Base-by-base conservation (phyloP, 2,113 vertebrate species). In the Lampris incognitus region DNA sequence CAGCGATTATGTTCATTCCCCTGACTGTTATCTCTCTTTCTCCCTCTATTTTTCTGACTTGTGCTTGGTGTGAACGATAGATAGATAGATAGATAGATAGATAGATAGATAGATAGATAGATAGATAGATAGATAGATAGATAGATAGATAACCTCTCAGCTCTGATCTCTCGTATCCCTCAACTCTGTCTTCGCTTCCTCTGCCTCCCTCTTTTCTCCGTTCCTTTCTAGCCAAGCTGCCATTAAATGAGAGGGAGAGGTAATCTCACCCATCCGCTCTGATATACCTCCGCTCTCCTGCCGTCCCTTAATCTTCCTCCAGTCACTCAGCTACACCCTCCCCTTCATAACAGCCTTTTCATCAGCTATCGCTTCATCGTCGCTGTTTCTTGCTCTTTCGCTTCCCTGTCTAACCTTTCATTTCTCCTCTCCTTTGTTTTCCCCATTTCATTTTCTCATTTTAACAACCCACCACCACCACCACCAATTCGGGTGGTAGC, bases 401-500 rank as follows among this genome's bases (percentile, higher is more conserved):
- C 81, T 79, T 69, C 49, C 50, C 37, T 39, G 41, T 84, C 64
- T 57, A 10, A 11, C 49, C 58, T 50, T 74, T 74, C 74, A 58
- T 65, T 76, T 76, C 9, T 39, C 38, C 37, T 63, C 46, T 24
- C 55, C 64, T 85, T 71, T 78, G 71, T 74, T 83, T 79, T 81
- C 75, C 54, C 72, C 62, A 71, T 80, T 84, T 77, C 63, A 49
- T 62, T 46, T 49, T 57, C 41, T 38, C 44, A 2, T 64, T 66
- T 52, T 65, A 9, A 24, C 24, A 24, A 24, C 59, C 73, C 75
- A 52, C 73, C 2, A 4, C 9, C 41, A 72, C 39, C 7, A 69
- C 64, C 82, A 80, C 80, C 78, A 60, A 72, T 73, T 67, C 1
- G 42, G 85, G 67, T 78, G 66, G 82, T 72, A 13, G 71, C 4